These are phyloP conservation scores for Drosophila suzukii DNA, from an alignment of 1,140 invertebrate species.

Conservation along the genomic window DNA sequence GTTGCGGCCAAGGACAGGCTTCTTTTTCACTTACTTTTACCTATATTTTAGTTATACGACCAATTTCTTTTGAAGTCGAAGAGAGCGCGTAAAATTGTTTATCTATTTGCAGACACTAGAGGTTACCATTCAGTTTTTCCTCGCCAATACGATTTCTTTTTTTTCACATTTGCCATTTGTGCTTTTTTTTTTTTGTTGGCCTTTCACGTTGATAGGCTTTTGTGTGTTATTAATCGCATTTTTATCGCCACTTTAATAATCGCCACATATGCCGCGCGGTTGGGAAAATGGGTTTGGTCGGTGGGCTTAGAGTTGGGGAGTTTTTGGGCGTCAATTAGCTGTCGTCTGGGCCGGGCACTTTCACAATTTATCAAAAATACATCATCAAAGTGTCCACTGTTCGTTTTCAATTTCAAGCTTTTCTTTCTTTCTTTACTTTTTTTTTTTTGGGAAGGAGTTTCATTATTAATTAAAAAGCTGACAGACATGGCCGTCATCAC, in stretches of 20 bases:
- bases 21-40: conserved; percentile 33
- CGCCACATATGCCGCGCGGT: conserved; percentile 28
- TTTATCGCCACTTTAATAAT: conserved; percentile 64
- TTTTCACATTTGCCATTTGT: conserved; percentile 16
- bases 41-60: conserved; percentile 1
- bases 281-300: conserved; percentile 18
- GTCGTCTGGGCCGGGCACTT: conserved; percentile 57
- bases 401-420: conserved; percentile 58
- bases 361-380: conserved; percentile 69
- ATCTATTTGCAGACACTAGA: conserved; percentile 15
- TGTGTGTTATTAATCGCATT: conserved; percentile 64
- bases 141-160: conserved; percentile 20
- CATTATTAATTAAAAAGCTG: conserved; percentile 66
- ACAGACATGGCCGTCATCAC: conserved; percentile 30
- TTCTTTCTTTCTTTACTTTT: not conserved
- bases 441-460: conserved; percentile 18
- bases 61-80: conserved; percentile 19
- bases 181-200: conserved; percentile 26
- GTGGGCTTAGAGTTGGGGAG: conserved; percentile 38
- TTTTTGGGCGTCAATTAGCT: conserved; percentile 63
- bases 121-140: conserved; percentile 19
- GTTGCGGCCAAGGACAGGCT: conserved; percentile 16
- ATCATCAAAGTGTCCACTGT: conserved; percentile 47
- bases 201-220: conserved; percentile 62
- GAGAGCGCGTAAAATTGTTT: conserved; percentile 40